These are phyloP conservation scores for Bubalus kerabau DNA, from an alignment of 2,113 vertebrate genomes.

Conservation along the genomic window DNA sequence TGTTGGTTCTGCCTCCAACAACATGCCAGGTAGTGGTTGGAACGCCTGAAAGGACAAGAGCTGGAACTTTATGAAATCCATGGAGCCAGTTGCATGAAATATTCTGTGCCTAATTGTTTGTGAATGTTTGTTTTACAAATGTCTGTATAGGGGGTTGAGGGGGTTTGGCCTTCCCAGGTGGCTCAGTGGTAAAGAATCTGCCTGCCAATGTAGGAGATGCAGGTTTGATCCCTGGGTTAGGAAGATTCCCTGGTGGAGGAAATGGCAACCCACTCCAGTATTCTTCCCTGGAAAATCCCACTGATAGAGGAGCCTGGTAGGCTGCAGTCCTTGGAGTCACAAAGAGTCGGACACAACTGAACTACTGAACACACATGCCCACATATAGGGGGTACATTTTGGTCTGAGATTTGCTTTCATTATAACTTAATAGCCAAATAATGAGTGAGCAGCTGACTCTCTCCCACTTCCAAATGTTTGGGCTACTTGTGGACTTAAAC, in stretches of 20 bases:
- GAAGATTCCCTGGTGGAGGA: background rate
- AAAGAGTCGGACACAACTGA: background rate
- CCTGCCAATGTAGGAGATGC: background rate
- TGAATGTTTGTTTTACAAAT: background rate
- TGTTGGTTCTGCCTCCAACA: background rate
- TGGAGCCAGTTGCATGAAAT: background rate
- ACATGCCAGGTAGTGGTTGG: background rate
- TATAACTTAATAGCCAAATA: background rate
- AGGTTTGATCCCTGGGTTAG: background rate
- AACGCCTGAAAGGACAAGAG: background rate
- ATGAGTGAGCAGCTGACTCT: background rate
- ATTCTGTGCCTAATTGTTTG: background rate
- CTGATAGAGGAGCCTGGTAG: background rate
- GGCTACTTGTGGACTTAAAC: background rate
- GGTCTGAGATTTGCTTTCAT: background rate
- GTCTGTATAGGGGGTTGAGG: background rate
- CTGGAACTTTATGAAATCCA: background rate
- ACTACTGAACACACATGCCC: background rate
- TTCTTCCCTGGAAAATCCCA: background rate
- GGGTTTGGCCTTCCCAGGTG: background rate
- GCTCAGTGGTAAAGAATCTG: background rate
- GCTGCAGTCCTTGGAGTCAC: background rate
- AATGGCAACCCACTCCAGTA: background rate
- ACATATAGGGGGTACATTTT: background rate
- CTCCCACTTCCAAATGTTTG: background rate